phyloP scores from a whole-genome alignment of 1,140 invertebrate species.

The Parasteatoda tepidariorum region DNA sequence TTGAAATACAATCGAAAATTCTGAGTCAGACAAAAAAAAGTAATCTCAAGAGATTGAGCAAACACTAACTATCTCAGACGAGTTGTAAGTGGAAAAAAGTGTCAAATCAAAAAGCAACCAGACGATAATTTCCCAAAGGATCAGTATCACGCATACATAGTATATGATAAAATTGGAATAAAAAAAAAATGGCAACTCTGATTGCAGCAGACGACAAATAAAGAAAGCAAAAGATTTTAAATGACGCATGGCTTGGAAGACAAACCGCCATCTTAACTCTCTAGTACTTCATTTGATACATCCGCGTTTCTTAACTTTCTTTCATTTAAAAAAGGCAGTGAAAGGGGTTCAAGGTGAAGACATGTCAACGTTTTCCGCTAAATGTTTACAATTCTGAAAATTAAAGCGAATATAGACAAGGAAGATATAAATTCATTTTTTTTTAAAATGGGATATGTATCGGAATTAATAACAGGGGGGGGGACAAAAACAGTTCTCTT shows the following conservation, averaged over 20 bases:
- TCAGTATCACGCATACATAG: no score
- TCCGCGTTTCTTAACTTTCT: slow-evolving; percentile 13
- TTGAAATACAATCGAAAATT: no score
- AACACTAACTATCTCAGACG: no score
- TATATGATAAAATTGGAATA: no score
- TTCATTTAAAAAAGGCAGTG: neutral
- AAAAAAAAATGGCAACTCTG: neutral
- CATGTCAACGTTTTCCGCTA: neutral
- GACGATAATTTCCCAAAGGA: no score
- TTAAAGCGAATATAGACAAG: neutral
- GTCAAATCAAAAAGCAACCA: no score
- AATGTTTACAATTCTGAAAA: slow-evolving; percentile 24
- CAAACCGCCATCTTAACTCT: neutral
- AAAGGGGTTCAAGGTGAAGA: slow-evolving; percentile 17
- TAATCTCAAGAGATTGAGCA: no score
- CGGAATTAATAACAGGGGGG: no score
- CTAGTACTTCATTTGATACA: slow-evolving; percentile 27
- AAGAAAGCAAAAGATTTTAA: neutral
- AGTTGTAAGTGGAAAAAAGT: no score
- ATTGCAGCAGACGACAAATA: neutral
- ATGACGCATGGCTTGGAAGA: neutral
- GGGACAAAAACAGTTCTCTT: no score
- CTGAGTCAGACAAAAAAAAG: no score
- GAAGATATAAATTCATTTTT: neutral
- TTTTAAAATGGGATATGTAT: no score